Percentiles rank a stretch among this genome's conserved stretches.
Evolutionary conservation across 2,888 invertebrate species (phyloP).

Genomic region (Plemyria rubiginata): DNA sequence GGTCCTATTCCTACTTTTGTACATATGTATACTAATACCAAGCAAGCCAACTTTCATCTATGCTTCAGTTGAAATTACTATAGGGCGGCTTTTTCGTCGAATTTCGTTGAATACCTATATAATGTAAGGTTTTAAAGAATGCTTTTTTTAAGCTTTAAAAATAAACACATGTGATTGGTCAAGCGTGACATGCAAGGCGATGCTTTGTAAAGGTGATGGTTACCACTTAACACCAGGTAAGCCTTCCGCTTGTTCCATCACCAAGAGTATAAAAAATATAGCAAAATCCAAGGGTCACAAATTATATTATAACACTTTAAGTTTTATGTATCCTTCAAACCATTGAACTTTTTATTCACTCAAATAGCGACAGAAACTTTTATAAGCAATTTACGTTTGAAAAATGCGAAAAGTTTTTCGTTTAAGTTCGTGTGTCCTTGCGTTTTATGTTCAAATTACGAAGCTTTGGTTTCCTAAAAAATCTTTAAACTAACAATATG

Average conservation of each 20-base stretch:
- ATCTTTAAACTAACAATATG: background rate
- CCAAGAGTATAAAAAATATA: too few relatives aligned
- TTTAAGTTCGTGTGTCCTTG: slow-evolving; percentile 60
- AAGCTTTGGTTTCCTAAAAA: slow-evolving; percentile 1
- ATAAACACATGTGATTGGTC: too few relatives aligned
- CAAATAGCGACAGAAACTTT: slow-evolving; percentile 49
- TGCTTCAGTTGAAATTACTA: background rate
- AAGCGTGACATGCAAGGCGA: too few relatives aligned
- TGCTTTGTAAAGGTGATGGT: too few relatives aligned
- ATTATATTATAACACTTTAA: background rate
- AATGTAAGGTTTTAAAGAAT: too few relatives aligned
- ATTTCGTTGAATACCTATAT: too few relatives aligned
- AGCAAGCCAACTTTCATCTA: background rate
- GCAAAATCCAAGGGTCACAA: background rate
- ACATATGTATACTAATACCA: too few relatives aligned
- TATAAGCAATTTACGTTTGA: slow-evolving; percentile 62
- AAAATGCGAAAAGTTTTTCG: slow-evolving; percentile 70
- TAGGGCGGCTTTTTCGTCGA: too few relatives aligned
- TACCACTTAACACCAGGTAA: too few relatives aligned
- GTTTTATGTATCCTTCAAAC: slow-evolving; percentile 11
- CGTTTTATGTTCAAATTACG: slow-evolving; percentile 68
- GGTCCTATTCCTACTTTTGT: too few relatives aligned
- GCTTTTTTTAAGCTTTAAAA: too few relatives aligned
- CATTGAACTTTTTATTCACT: slow-evolving; percentile 23
- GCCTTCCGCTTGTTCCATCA: too few relatives aligned